A percentile compares a stretch with the other conserved stretches of the same genome.
These are phyloP conservation scores for Automeris io DNA, from an alignment of 2,888 invertebrate genomes.

Conservation along the genomic window DNA sequence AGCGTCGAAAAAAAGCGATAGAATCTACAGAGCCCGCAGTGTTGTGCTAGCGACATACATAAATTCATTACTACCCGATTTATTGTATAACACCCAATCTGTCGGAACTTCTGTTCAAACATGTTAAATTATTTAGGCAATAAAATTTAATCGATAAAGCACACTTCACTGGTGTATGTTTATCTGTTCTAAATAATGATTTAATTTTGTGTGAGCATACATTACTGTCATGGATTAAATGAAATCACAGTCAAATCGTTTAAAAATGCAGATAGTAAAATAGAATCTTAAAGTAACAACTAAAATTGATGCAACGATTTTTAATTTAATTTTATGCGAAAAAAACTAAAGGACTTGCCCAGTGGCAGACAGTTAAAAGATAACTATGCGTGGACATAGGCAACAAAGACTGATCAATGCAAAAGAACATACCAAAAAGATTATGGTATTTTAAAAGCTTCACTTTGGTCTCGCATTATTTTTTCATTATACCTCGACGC, in stretches of 20 bases:
- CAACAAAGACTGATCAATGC: too few species aligned
- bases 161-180: not conserved
- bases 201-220: not conserved
- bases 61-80: slow-evolving; percentile 3
- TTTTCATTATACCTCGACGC: too few species aligned
- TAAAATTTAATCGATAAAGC: not conserved
- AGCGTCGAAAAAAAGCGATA: slow-evolving; percentile 39
- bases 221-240: not conserved
- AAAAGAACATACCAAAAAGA: too few species aligned
- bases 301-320: too few species aligned
- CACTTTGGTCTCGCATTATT: too few species aligned
- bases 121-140: not conserved
- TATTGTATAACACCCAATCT: slow-evolving; percentile 4
- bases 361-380: too few species aligned
- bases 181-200: not conserved
- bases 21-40: slow-evolving; percentile 46
- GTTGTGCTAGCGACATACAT: slow-evolving; percentile 4
- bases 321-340: too few species aligned
- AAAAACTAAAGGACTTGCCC: too few species aligned
- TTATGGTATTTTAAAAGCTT: too few species aligned
- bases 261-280: too few species aligned
- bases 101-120: not conserved
- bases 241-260: not conserved
- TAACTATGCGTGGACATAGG: too few species aligned
- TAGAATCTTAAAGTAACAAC: too few species aligned